phyloP scores from a whole-genome alignment of 2,797 vertebrate species.

The Cottoperca gobio region DNA sequence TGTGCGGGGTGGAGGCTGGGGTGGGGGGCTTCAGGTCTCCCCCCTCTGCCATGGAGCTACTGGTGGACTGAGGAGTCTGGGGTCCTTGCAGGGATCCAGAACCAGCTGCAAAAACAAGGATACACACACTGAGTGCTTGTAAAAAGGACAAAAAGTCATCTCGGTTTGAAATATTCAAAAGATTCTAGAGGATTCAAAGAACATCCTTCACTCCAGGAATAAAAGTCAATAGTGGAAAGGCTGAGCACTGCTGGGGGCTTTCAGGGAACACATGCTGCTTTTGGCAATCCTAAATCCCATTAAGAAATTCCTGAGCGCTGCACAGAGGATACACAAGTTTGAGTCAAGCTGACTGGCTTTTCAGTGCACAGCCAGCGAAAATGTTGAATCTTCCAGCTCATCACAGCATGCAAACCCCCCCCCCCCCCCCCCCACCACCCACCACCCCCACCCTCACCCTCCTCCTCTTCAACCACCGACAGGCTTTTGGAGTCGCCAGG shows the following conservation, averaged over 20 bases:
- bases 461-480: constrained; percentile 30
- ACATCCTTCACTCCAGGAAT: constrained; percentile 22
- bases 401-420: constrained; percentile 52
- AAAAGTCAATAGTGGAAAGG: constrained; percentile 32
- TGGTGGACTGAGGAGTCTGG: constrained; percentile 98
- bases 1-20: constrained; percentile 96
- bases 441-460: constrained; percentile 19
- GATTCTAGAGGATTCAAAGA: constrained; percentile 28
- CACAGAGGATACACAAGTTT: constrained; percentile 49
- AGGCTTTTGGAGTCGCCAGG: constrained; percentile 46
- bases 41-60: constrained; percentile 99
- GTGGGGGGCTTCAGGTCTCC: constrained; percentile 98
- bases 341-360: constrained; percentile 63
- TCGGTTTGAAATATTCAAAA: constrained; percentile 26
- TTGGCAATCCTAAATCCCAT: constrained; percentile 73
- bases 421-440: not conserved
- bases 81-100: constrained; percentile 99
- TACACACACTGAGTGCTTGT: constrained; percentile 5
- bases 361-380: constrained; percentile 55
- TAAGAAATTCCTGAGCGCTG: constrained; percentile 63
- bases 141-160: not conserved
- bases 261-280: constrained; percentile 64
- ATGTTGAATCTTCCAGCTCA: constrained; percentile 59
- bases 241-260: constrained; percentile 49
- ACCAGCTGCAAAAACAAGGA: constrained; percentile 87